Evolutionary conservation across 2,113 vertebrate genomes (phyloP).

Genomic region (Crotalus viridis): DNA sequence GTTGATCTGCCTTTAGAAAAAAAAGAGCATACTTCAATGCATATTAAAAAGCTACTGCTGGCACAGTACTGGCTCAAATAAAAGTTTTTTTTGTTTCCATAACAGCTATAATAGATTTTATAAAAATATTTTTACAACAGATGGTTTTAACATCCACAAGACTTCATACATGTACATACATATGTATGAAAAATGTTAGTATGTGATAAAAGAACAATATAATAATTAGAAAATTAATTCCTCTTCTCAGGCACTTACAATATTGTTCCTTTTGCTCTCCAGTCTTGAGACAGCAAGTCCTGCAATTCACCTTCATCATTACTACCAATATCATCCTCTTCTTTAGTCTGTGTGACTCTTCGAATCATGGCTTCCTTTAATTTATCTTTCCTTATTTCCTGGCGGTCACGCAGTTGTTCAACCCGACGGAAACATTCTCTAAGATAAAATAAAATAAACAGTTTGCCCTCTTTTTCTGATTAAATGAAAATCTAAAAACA

Average conservation of each 20-base stretch:
- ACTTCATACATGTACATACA: conserved; percentile 45
- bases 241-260: conserved; percentile 63
- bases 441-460: conserved; percentile 31
- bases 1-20: background rate
- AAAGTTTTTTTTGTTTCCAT: conserved; percentile 45
- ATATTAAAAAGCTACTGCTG: background rate
- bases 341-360: conserved; percentile 63
- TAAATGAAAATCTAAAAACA: background rate
- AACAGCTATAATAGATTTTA: conserved; percentile 59
- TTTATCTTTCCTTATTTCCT: conserved; percentile 81
- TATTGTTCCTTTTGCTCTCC: conserved; percentile 93
- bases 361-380: conserved; percentile 60
- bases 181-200: background rate
- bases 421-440: conserved; percentile 89
- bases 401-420: conserved; percentile 83
- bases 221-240: background rate
- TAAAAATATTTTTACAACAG: conserved; percentile 60
- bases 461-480: background rate
- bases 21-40: background rate
- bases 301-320: conserved; percentile 88
- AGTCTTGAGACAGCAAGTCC: conserved; percentile 86
- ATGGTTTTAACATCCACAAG: background rate
- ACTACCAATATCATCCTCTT: conserved; percentile 70
- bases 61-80: background rate
- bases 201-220: conserved; percentile 31